Conservation (phyloP, 2,797 vertebrate genomes). For the Alectoris magna region DNA sequence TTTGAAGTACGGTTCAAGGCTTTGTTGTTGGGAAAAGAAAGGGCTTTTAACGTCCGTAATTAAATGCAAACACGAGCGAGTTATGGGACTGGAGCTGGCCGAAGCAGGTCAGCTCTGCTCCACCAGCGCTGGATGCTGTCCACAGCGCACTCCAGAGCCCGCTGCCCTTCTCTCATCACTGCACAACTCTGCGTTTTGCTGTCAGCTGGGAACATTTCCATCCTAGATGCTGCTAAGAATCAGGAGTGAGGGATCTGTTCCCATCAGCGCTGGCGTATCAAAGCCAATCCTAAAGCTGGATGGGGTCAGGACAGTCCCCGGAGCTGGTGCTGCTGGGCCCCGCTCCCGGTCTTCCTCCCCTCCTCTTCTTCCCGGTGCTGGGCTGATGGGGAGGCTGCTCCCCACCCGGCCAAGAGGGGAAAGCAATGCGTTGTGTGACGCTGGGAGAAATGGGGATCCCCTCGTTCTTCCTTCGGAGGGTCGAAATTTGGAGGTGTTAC, state of each 20-base stretch:
- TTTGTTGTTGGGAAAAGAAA: constrained; percentile 51
- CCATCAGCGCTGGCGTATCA: fast-evolving
- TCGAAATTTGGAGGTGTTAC: neutral
- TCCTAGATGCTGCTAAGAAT: neutral
- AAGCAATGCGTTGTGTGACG: fast-evolving
- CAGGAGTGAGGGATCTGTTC: neutral
- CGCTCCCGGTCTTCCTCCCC: neutral
- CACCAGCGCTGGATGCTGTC: neutral
- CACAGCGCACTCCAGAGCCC: neutral
- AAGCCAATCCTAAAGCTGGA: neutral
- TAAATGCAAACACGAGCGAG: constrained; percentile 37
- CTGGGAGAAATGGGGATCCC: neutral
- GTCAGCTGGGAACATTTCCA: neutral
- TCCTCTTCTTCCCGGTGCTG: neutral
- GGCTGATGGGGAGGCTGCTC: neutral
- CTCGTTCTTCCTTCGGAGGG: neutral
- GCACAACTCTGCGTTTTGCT: neutral
- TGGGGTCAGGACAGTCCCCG: neutral
- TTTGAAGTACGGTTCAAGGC: constrained; percentile 66
- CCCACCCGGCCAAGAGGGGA: neutral
- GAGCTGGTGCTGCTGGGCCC: neutral
- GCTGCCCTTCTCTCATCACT: fast-evolving
- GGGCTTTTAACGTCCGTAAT: neutral
- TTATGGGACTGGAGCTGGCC: neutral
- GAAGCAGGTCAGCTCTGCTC: neutral